Conservation (phyloP, 2,797 vertebrate species). For the Anniella stebbinsi region DNA sequence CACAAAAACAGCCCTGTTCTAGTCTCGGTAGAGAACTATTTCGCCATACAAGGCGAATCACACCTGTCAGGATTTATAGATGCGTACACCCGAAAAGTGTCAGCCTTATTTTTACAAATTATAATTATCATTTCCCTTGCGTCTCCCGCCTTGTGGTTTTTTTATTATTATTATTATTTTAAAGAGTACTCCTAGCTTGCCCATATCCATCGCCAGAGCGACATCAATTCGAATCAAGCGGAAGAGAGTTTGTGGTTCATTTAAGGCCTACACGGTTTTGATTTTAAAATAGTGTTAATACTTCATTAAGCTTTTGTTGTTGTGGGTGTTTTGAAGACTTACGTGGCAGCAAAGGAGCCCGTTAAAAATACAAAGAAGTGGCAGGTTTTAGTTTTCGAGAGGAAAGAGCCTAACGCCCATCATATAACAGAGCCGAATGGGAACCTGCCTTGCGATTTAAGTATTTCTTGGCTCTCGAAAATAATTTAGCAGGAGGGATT, state of each 20-base stretch:
- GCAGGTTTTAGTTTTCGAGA: constrained; percentile 53
- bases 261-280: constrained; percentile 63
- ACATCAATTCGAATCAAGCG: constrained; percentile 54
- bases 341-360: constrained; percentile 38
- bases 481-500: constrained; percentile 67
- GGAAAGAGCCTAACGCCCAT: constrained; percentile 26
- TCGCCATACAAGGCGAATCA: constrained; percentile 74
- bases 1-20: constrained; percentile 69
- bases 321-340: constrained; percentile 37
- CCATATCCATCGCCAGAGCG: constrained; percentile 68
- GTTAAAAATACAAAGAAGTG: constrained; percentile 18
- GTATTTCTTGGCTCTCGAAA: constrained; percentile 68
- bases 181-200: constrained; percentile 70
- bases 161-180: neutral
- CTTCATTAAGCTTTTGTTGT: constrained; percentile 63
- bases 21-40: constrained; percentile 49
- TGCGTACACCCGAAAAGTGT: constrained; percentile 71
- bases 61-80: constrained; percentile 82
- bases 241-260: constrained; percentile 73
- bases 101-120: constrained; percentile 83
- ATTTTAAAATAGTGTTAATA: constrained; percentile 70
- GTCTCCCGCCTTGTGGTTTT: constrained; percentile 47
- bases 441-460: constrained; percentile 45
- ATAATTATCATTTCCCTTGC: constrained; percentile 77
- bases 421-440: constrained; percentile 51